Evolutionary conservation across 2,888 invertebrate genomes (phyloP), one percentile per base, ranked within the genome.

Genomic region (Sthenelais limicola): DNA sequence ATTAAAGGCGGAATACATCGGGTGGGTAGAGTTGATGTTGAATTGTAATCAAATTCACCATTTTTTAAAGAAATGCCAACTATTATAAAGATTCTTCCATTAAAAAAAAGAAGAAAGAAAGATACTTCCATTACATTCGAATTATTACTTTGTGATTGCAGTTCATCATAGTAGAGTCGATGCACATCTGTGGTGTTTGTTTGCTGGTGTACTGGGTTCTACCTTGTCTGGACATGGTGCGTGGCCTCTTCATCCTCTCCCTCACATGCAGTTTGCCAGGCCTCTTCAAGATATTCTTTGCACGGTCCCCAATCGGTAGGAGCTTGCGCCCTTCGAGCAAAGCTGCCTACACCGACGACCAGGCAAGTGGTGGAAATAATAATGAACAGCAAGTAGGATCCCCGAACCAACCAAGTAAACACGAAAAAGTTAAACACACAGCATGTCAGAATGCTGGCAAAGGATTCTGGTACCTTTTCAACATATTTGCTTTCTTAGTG

Each of bases 171-270:
- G 51, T 83, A 21, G 86, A 86, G 70, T 71, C 79, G 1, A 72
- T 84, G 15, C 85, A 86, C 67, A 89, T 97, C 68, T 93, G 96
- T 78, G 94, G 93, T 5, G 95, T 94, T 84, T 92, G 94, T 47
- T 92, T 96, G 71, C 97, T 86, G 38, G 81, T 84, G 32, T 84
- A 85, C 72, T 76, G 82, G 32, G 82, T 86, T n/a, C 77, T 86
- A 24, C 86, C 86, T 4, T 67, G 78, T 56, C 73, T 83, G 66
- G 84, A 86, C 76, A 81, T 84, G 79, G 74, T 87, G 66, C 82
- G 84, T 15, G 85, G 83, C 4, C 75, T 84, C 32, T 77, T 84
- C 52, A 71, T 86, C 32, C 80, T 84, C 24, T 80, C 83, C 71
- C 84, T 84, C 43, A 78, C 84, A 5, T 84, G 84, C 71, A 80